These are phyloP conservation scores for Steinernema khuongi DNA, from an alignment of 1,140 invertebrate genomes.

Conservation along the genomic window DNA sequence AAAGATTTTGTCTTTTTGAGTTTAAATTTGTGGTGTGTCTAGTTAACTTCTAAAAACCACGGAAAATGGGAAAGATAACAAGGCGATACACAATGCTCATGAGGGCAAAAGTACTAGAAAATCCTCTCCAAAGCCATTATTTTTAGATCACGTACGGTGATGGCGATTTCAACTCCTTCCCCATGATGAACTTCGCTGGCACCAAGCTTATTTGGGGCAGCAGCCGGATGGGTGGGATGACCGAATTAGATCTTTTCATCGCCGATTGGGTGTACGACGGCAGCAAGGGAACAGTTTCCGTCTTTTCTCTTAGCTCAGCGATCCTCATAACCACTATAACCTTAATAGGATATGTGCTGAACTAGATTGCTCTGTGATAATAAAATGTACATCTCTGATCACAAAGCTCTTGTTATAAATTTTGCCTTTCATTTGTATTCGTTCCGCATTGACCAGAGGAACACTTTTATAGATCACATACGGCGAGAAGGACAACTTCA, in stretches of 20 bases:
- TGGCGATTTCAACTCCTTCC: slow-evolving; percentile 41
- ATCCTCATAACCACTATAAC: too few relatives aligned
- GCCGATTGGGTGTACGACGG: slow-evolving; percentile 42
- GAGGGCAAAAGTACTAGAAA: too few relatives aligned
- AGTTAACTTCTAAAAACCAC: too few relatives aligned
- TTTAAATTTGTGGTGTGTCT: too few relatives aligned
- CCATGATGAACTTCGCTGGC: slow-evolving; percentile 43
- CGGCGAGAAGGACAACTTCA: slow-evolving; percentile 34
- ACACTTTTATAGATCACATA: slow-evolving; percentile 33
- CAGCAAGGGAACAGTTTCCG: not conserved
- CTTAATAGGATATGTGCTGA: not conserved
- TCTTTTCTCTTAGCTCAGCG: too few relatives aligned
- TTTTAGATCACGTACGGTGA: slow-evolving; percentile 38
- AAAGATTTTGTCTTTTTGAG: too few relatives aligned
- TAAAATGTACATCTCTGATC: not conserved
- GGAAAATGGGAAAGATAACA: too few relatives aligned
- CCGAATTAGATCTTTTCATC: slow-evolving; percentile 42
- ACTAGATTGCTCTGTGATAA: not conserved
- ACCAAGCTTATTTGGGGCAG: slow-evolving; percentile 44
- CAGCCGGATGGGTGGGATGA: slow-evolving; percentile 22
- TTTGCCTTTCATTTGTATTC: too few relatives aligned
- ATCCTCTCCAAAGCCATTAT: not conserved
- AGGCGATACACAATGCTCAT: too few relatives aligned
- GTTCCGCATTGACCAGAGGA: not conserved
- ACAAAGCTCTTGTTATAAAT: not conserved